Conservation (phyloP, 2,888 invertebrate species). For the Xanthia togata region DNA sequence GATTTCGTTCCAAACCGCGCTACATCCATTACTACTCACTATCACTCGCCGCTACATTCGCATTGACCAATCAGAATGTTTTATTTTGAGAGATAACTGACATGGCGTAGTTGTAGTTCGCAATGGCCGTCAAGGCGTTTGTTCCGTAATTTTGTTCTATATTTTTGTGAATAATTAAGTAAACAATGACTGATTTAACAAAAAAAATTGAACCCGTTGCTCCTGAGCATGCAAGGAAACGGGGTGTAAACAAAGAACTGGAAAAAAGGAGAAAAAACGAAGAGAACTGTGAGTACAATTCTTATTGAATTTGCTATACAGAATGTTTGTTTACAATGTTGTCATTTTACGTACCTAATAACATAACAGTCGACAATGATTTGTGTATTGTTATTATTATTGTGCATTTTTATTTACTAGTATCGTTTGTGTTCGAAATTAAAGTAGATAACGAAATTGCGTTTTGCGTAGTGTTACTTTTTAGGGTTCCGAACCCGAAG, state of each 20-base stretch:
- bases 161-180: constrained; percentile 1
- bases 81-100: constrained; percentile 12
- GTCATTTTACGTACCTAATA: background rate
- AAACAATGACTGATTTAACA: background rate
- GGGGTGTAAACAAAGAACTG: constrained; percentile 1
- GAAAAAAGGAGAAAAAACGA: background rate
- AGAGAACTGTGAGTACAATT: background rate
- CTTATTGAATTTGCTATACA: constrained; percentile 6
- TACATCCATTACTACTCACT: constrained; percentile 11
- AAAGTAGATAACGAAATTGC: too few relatives aligned
- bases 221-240: constrained; percentile 1
- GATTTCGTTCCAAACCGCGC: constrained; percentile 9
- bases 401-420: too few relatives aligned
- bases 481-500: too few relatives aligned
- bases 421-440: too few relatives aligned
- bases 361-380: too few relatives aligned
- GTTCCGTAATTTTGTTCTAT: background rate
- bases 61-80: constrained; percentile 6
- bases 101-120: constrained; percentile 7
- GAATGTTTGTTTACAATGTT: background rate
- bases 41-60: constrained; percentile 1
- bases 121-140: constrained; percentile 6
- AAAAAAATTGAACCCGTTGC: constrained; percentile 7
- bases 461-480: too few relatives aligned
- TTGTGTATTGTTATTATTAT: too few relatives aligned